Evolutionary conservation across 35 echinoderm and acorn worm species (phyloP).

Genomic region (Patiria miniata): DNA sequence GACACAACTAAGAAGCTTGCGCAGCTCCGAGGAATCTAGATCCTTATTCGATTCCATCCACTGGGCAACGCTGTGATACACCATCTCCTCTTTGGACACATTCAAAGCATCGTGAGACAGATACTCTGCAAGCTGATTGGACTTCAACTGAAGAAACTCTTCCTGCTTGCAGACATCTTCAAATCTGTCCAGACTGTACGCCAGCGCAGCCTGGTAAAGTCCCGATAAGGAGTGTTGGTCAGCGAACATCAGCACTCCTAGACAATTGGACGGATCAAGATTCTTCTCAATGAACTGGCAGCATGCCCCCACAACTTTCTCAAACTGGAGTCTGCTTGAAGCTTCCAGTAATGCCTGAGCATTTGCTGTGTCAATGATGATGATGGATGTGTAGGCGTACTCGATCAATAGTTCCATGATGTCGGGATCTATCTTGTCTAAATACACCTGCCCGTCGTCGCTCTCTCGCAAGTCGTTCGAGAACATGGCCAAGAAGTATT

Average conservation of each 20-base stretch:
- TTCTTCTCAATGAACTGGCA: constrained; percentile 61
- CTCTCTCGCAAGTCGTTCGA: constrained; percentile 65
- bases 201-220: constrained; percentile 32
- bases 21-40: neutral
- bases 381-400: constrained; percentile 68
- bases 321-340: constrained; percentile 59
- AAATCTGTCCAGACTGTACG: constrained; percentile 48
- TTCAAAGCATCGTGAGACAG: constrained; percentile 60
- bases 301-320: constrained; percentile 62
- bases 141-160: constrained; percentile 53
- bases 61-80: constrained; percentile 30
- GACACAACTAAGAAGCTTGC: constrained; percentile 42
- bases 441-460: constrained; percentile 44
- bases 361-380: constrained; percentile 59
- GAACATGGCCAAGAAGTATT: constrained; percentile 84
- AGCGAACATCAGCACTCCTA: constrained; percentile 62
- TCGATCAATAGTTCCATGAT: constrained; percentile 61
- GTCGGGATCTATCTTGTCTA: constrained; percentile 43
- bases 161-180: constrained; percentile 51
- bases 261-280: constrained; percentile 75
- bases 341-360: constrained; percentile 68
- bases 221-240: constrained; percentile 45
- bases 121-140: constrained; percentile 52
- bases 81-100: constrained; percentile 53
- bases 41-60: constrained; percentile 53